Base-by-base conservation (phyloP, 2,888 invertebrate genomes). In the Brachycybe producta region DNA sequence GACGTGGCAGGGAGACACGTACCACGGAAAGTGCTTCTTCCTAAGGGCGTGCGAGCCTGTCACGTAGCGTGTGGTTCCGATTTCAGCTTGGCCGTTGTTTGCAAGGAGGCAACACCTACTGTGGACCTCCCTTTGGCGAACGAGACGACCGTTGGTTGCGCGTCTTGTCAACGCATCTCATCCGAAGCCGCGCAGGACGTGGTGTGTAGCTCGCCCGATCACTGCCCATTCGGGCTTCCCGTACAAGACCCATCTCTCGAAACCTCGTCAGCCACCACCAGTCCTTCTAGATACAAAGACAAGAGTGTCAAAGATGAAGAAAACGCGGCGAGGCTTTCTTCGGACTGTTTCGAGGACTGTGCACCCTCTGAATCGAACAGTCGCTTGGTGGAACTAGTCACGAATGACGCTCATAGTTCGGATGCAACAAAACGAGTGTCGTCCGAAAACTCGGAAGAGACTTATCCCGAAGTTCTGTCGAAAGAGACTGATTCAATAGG, bases 1-100 rank as follows among this genome's bases (percentile, higher is more conserved):
- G 64, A 13, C 59, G 57, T 1, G 55, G 46, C 3, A 7, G 40
- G 53, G 8, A 43, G 56, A 5, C 54, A 53, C 41, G 51, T 53
- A 8, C 67, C 67, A 5, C 41, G 51, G 1, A 54, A 55, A 13
- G 30, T 67, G 2, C 56, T 60, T 21, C 55, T 54, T 15, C 57
- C 67, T 11, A 44, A 42, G 0, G 61, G 59, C 3, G 57, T 58
- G 19, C 57, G 57, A 43, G 64, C 64, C n/a, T 30, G 66, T 15
- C 55, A 57, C 15, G 57, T 66, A 13, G 54, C 55, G 32, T 62
- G 63, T 53, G 67, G 67, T 5, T 59, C 60, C 3, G 50, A 54
- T 21, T 64, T 66, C 54, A 64, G 60, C 30, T 34, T 66, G 47
- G 64, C 62, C 3, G 44, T 67, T 17, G 28, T 49, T 21, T 47